A percentile compares a stretch with the other conserved stretches of the same genome.
These are phyloP conservation scores for Hypercompe scribonia DNA, from an alignment of 2,888 invertebrate species.

Conservation along the genomic window DNA sequence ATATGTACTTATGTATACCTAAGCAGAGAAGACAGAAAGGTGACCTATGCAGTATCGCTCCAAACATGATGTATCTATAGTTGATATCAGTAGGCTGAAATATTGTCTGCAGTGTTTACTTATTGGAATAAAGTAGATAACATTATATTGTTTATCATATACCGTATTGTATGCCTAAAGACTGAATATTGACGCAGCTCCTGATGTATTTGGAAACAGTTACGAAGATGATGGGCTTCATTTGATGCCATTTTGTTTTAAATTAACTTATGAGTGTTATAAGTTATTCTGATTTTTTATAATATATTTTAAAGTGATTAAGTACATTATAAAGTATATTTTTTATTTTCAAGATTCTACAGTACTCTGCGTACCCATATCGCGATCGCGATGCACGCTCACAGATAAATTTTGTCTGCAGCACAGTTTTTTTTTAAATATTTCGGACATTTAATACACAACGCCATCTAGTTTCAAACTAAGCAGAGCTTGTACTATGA, in stretches of 20 bases:
- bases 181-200: constrained; percentile 18
- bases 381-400: neutral
- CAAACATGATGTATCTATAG: constrained; percentile 35
- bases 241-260: neutral
- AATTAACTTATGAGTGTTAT: neutral
- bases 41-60: constrained; percentile 41
- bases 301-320: neutral
- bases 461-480: no score
- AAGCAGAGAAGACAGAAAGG: constrained; percentile 10
- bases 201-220: constrained; percentile 5
- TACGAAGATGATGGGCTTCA: constrained; percentile 1
- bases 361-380: neutral
- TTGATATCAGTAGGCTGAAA: constrained; percentile 55
- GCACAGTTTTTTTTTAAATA: no score
- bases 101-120: constrained; percentile 50
- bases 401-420: neutral
- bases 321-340: neutral
- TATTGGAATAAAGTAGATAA: constrained; percentile 48
- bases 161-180: constrained; percentile 24
- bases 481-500: no score
- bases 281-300: neutral
- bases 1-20: neutral
- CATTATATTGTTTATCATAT: constrained; percentile 29
- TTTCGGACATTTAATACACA: no score
- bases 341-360: neutral